These are phyloP conservation scores for Antedon mediterranea DNA, from an alignment of 53 echinoderm and acorn worm genomes.

Conservation along the genomic window DNA sequence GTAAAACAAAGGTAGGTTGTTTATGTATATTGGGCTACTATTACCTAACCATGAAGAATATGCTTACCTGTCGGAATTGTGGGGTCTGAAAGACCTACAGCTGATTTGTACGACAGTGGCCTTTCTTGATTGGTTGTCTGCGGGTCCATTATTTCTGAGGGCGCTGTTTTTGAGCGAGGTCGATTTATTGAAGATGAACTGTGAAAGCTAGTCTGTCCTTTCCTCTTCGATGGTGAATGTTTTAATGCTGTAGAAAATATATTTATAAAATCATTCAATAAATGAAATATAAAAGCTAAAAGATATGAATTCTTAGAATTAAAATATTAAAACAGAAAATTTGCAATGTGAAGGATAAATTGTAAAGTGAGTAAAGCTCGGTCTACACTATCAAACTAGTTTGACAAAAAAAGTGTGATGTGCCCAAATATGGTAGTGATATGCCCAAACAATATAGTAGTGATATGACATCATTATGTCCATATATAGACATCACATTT, in stretches of 20 bases:
- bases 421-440: no score
- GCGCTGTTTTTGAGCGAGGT: slow-evolving; percentile 34
- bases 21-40: no score
- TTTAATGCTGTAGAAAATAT: slow-evolving; percentile 37
- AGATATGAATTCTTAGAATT: neutral
- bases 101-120: slow-evolving; percentile 4
- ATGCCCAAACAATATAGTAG: no score
- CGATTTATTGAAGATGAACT: slow-evolving; percentile 35
- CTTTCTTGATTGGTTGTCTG: slow-evolving; percentile 22
- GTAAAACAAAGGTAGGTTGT: no score
- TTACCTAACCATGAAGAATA: no score
- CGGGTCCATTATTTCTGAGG: slow-evolving; percentile 35
- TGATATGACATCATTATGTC: no score
- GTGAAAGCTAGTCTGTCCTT: slow-evolving; percentile 50
- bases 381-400: no score
- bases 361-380: no score
- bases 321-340: neutral
- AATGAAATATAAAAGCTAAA: slow-evolving; percentile 3
- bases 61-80: neutral
- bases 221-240: slow-evolving; percentile 94
- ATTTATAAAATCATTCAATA: neutral
- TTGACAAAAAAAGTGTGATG: no score
- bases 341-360: no score
- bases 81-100: neutral
- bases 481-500: no score